Percentiles rank a stretch among this genome's conserved stretches.
Evolutionary conservation across 2,888 invertebrate species (phyloP).

Genomic region (Cephus spinipes): DNA sequence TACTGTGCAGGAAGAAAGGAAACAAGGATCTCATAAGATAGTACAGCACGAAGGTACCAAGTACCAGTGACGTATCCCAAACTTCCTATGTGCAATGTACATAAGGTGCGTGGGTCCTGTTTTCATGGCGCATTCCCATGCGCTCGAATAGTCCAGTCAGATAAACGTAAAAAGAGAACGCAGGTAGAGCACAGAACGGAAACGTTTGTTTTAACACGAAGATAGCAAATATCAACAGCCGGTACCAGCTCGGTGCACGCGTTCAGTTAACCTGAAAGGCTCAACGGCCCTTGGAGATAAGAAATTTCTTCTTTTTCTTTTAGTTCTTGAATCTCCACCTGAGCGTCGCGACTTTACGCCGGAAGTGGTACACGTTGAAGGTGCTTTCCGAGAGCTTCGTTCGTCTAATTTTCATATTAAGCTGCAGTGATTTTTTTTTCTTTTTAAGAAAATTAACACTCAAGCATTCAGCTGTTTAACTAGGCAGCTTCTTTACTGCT

Average conservation of each 20-base stretch:
- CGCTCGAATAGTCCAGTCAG: not conserved
- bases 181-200: conserved; percentile 11
- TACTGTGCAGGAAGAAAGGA: not conserved
- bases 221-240: conserved; percentile 8
- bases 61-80: not conserved
- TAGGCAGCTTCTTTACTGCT: not conserved
- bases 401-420: not conserved
- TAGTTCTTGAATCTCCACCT: not conserved
- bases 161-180: not conserved
- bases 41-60: not conserved
- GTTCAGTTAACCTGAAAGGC: not conserved
- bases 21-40: not conserved
- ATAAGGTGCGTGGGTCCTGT: not conserved
- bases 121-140: conserved; percentile 6
- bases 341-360: not conserved
- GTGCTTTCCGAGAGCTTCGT: not conserved
- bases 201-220: conserved; percentile 18
- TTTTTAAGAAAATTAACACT: not conserved
- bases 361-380: not conserved
- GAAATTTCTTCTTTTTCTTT: not conserved
- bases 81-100: not conserved
- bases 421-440: not conserved
- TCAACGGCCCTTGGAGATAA: conserved; percentile 4
- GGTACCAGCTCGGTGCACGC: not conserved
- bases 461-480: not conserved